Evolutionary conservation across 2,797 vertebrate species (phyloP).

Genomic region (Rhinichthys osculus): DNA sequence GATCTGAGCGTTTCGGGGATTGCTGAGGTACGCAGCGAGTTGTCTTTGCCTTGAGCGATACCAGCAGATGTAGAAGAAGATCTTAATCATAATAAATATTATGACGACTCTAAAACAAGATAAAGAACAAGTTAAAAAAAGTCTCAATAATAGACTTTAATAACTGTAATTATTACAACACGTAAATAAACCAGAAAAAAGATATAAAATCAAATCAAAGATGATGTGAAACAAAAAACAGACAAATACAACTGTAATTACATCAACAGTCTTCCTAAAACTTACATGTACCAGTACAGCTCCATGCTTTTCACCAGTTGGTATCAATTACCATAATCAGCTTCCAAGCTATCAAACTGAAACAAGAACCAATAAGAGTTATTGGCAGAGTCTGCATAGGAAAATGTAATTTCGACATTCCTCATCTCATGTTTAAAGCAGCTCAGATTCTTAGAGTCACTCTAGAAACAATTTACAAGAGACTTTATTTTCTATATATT

Average conservation of each 20-base stretch:
- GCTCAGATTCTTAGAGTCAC: not conserved
- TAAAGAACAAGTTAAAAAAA: not conserved
- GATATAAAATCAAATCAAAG: not conserved
- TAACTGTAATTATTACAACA: not conserved
- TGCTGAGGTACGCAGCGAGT: conserved; percentile 85
- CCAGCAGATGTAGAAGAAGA: conserved; percentile 90
- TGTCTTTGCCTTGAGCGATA: conserved; percentile 87
- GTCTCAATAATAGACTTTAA: not conserved
- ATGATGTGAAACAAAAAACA: not conserved
- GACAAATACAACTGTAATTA: not conserved
- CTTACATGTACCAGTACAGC: conserved; percentile 89
- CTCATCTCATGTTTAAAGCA: conserved; percentile 1
- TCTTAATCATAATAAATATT: conserved; percentile 87
- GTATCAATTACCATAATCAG: conserved; percentile 61
- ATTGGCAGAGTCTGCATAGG: not conserved
- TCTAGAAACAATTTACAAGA: not conserved
- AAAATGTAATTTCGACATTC: not conserved
- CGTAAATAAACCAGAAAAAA: not conserved
- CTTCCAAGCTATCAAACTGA: conserved; percentile 50
- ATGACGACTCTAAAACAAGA: conserved; percentile 81
- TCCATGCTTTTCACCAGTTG: conserved; percentile 76
- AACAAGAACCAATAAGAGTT: conserved; percentile 30
- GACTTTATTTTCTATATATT: not conserved
- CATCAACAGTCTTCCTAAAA: conserved; percentile 46
- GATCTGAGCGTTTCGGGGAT: conserved; percentile 86